Conservation (phyloP, 1,140 invertebrate species). For the Vanessa tameamea region DNA sequence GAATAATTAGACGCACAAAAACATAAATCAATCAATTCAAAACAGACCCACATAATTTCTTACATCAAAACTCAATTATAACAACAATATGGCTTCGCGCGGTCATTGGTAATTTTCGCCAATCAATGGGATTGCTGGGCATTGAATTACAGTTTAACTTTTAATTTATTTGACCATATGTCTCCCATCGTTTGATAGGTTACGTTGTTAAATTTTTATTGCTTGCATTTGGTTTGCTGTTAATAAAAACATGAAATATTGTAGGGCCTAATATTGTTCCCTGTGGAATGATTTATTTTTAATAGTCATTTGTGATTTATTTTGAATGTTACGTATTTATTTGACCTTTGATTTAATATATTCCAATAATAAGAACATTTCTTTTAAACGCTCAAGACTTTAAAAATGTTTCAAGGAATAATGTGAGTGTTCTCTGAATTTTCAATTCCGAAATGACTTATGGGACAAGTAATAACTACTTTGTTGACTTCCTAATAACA, state of each 20-base stretch:
- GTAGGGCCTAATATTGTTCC: not conserved
- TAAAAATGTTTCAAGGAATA: not conserved
- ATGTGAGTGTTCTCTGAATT: not conserved
- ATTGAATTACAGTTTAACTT: conserved; percentile 9
- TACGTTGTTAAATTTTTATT: not conserved
- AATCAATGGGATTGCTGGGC: conserved; percentile 15
- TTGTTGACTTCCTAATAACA: conserved; percentile 25
- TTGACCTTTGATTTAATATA: too few species aligned
- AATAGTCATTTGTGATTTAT: not conserved
- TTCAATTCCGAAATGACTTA: not conserved
- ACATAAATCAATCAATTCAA: conserved; percentile 8
- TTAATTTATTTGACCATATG: conserved; percentile 24
- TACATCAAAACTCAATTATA: conserved; percentile 12
- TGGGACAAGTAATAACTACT: not conserved
- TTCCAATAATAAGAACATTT: too few species aligned
- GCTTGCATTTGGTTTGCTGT: not conserved
- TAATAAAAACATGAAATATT: not conserved
- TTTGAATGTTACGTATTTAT: too few species aligned
- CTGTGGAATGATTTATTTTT: conserved; percentile 1
- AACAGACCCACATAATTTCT: not conserved
- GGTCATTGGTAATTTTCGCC: conserved; percentile 15
- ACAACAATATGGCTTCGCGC: not conserved
- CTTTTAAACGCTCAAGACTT: too few species aligned
- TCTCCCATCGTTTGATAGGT: not conserved
- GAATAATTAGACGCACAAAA: not conserved